phyloP scores from a whole-genome alignment of 2,113 vertebrate species.

The Heterotilapia buettikoferi region DNA sequence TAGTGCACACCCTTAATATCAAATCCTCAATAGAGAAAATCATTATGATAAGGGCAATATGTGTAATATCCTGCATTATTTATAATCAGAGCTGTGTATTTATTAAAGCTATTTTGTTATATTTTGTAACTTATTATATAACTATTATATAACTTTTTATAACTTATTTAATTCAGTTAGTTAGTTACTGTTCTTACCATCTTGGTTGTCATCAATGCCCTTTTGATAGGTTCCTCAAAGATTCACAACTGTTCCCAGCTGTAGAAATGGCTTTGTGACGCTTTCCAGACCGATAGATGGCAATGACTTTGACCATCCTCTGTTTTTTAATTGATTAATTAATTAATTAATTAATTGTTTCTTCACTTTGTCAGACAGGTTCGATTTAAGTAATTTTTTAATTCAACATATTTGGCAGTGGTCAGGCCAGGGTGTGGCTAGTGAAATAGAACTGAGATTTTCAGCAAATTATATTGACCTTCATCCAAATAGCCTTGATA shows the following conservation, averaged over 20 bases:
- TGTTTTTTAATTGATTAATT: not conserved
- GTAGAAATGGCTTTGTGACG: not conserved
- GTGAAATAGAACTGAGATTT: not conserved
- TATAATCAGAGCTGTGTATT: not conserved
- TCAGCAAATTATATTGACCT: not conserved
- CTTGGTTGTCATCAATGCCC: not conserved
- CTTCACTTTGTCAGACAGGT: not conserved
- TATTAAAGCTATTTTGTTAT: not conserved
- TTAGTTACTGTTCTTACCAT: not conserved
- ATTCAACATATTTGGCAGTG: not conserved
- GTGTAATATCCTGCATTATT: not conserved
- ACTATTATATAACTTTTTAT: not conserved
- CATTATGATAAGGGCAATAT: not conserved
- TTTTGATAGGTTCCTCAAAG: not conserved
- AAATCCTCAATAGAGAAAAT: not conserved
- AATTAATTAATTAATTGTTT: not conserved
- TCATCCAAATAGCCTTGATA: not conserved
- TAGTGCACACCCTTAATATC: not conserved
- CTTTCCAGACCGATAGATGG: not conserved
- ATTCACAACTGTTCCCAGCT: not conserved
- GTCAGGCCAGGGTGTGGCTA: not conserved
- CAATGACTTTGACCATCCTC: not conserved
- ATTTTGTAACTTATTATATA: not conserved
- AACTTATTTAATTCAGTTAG: not conserved
- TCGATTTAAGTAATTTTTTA: not conserved